Percentiles rank a stretch among this genome's conserved stretches.
phyloP scores from a whole-genome alignment of 2,888 invertebrate genomes.

The Agriopis aurantiaria region DNA sequence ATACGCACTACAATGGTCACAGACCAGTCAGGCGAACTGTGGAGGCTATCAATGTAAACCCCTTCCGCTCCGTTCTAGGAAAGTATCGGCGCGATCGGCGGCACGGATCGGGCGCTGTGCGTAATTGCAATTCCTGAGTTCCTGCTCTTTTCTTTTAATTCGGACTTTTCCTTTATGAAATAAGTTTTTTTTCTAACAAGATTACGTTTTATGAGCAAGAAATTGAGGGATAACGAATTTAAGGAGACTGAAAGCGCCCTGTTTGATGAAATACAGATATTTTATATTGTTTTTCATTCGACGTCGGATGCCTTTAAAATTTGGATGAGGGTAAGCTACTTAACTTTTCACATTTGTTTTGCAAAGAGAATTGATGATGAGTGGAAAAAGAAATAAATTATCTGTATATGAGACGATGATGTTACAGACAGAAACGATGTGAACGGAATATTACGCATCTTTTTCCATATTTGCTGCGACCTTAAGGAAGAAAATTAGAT shows the following conservation, averaged over 20 bases:
- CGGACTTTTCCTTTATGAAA: constrained; percentile 74
- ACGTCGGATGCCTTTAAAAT: constrained; percentile 46
- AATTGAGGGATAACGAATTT: constrained; percentile 82
- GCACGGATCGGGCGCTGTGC: constrained; percentile 1
- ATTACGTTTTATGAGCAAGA: constrained; percentile 81
- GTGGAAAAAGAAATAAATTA: constrained; percentile 2
- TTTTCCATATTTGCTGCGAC: too few species aligned
- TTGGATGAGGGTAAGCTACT: constrained; percentile 64
- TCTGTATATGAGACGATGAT: not conserved
- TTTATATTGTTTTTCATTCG: constrained; percentile 40
- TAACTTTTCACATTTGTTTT: constrained; percentile 59
- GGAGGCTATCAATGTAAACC: too few species aligned
- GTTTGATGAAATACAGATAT: constrained; percentile 42
- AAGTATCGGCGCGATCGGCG: not conserved
- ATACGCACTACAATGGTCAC: too few species aligned
- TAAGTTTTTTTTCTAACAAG: constrained; percentile 82
- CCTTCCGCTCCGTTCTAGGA: too few species aligned
- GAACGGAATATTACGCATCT: too few species aligned
- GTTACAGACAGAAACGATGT: not conserved
- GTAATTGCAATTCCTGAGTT: constrained; percentile 45
- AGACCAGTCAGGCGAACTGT: too few species aligned
- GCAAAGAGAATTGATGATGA: constrained; percentile 17
- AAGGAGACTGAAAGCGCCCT: constrained; percentile 49
- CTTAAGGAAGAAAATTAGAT: too few species aligned
- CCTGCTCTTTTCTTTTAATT: constrained; percentile 71